Evolutionary conservation across 2,888 invertebrate genomes (phyloP).

Genomic region (Silvanus unidentatus): DNA sequence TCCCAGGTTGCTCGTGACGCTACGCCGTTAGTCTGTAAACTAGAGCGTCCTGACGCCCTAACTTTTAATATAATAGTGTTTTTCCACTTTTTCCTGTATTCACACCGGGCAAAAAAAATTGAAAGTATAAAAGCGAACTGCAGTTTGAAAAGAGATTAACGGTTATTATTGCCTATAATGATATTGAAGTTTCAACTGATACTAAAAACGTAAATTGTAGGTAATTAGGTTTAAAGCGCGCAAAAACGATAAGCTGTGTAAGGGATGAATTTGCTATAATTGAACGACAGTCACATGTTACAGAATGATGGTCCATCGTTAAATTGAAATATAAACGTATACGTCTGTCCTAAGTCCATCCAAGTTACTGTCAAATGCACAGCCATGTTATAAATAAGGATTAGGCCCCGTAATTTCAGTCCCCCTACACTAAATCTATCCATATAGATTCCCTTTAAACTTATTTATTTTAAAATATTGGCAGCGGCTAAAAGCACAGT

Average conservation of each 20-base stretch:
- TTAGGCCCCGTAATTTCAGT: conserved; percentile 45
- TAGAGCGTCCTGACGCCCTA: conserved; percentile 24
- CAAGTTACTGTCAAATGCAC: conserved; percentile 36
- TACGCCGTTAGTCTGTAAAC: conserved; percentile 24
- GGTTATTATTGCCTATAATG: too few relatives aligned
- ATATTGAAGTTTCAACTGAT: too few relatives aligned
- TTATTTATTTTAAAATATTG: conserved; percentile 50
- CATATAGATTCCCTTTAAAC: conserved; percentile 45
- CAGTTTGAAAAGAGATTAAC: too few relatives aligned
- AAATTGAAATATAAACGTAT: conserved; percentile 5
- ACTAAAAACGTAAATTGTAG: neutral
- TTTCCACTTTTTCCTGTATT: conserved; percentile 1
- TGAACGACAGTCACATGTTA: neutral
- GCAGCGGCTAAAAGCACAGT: conserved; percentile 38
- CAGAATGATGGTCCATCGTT: neutral
- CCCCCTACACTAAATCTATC: conserved; percentile 34
- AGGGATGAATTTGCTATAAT: neutral
- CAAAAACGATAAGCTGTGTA: too few relatives aligned
- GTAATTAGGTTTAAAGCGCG: neutral
- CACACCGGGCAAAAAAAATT: too few relatives aligned
- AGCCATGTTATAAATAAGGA: conserved; percentile 48
- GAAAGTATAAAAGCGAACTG: neutral
- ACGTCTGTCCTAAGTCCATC: conserved; percentile 21
- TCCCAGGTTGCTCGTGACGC: conserved; percentile 43
- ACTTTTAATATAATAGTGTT: conserved; percentile 19